phyloP scores from a whole-genome alignment of 2,797 vertebrate genomes.

The Onychomys arenicola region DNA sequence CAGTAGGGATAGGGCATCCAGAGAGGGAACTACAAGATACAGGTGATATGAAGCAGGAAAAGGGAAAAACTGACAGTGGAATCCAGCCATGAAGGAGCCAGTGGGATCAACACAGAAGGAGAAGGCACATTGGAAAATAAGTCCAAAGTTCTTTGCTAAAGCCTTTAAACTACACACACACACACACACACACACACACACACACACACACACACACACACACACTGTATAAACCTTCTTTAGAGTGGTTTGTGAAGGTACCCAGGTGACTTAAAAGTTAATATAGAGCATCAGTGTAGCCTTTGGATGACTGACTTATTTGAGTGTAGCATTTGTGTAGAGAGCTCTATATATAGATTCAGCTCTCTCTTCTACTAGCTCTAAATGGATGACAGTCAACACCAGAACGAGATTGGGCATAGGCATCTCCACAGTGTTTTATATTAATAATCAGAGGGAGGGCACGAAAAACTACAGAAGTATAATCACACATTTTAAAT shows the following conservation, averaged over 20 bases:
- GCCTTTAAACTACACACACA: neutral
- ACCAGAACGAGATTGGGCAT: neutral
- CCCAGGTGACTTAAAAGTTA: neutral
- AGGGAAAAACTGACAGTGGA: neutral
- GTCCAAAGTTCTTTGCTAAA: neutral
- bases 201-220: neutral
- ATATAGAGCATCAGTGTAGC: too few relatives aligned
- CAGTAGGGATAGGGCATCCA: fast-evolving
- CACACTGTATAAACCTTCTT: too few relatives aligned
- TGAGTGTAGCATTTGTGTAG: neutral
- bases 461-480: neutral
- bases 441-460: neutral
- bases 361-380: neutral
- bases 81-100: neutral
- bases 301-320: conserved; percentile 36
- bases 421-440: neutral
- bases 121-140: neutral
- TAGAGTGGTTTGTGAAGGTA: neutral
- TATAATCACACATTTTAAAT: conserved; percentile 49
- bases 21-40: neutral
- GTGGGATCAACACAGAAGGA: neutral
- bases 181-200: neutral
- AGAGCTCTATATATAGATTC: neutral
- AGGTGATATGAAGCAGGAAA: neutral
- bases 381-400: neutral